Evolutionary conservation across 2,797 vertebrate genomes (phyloP), one percentile per base, ranked within the genome.

Genomic region (Lacerta viridis): DNA sequence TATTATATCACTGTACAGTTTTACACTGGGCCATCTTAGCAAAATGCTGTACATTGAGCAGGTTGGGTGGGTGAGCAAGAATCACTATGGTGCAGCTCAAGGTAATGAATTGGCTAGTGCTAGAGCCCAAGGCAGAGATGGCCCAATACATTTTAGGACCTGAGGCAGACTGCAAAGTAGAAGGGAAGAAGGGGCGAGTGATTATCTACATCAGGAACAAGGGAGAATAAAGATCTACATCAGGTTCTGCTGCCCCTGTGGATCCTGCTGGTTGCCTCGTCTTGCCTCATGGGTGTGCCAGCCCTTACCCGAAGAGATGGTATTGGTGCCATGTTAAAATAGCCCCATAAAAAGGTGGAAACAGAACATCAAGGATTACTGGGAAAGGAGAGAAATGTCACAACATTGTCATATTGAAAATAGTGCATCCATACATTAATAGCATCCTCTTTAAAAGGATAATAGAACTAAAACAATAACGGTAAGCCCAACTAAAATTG

Each of bases 401-500:
- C 6, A 84, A 79, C 43, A 39, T 75, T 74, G 68, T 64, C 36
- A 33, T 46, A 46, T 33, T 46, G 74, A 80, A 29, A 84, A 59
- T 20, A 43, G 25, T 84, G 25, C 27, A 77, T 88, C 36, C 68
- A 71, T 27, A 78, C 46, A 7, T 69, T 41, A 18, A 83, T 84
- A 69, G 83, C n/a, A 59, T 15, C 17, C 25, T 79, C 18, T 77
- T 71, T n/a, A 78, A 50, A 84, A 33, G 46, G 2, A 59, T 83
- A 41, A 83, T 29, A 78, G 80, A 79, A 61, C 15, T 43, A 41
- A 10, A 88, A 77, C 41, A 50, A 84, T 41, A 78, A 71, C 4
- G 27, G 66, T 66, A 84, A 79, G 33, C 25, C 29, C 46, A 79
- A 71, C 46, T 41, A 78, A 84, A 64, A 76, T 82, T n/a, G 55